Conservation (phyloP, 2,113 vertebrate species). For the Mormyrus lacerda region DNA sequence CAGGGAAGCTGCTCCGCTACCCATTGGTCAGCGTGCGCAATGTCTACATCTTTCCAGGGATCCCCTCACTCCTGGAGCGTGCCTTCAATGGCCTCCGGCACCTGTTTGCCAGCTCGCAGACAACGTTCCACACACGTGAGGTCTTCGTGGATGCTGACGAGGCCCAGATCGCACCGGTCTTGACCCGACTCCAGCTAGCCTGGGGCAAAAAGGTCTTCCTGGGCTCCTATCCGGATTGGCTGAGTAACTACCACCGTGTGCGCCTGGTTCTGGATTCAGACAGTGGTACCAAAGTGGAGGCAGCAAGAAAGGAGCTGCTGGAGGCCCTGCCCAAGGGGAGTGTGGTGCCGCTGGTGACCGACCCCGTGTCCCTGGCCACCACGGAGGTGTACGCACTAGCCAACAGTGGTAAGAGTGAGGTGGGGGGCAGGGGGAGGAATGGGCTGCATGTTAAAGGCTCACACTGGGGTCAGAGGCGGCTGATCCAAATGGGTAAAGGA, state of each 20-base stretch:
- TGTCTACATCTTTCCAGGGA: slow-evolving; percentile 86
- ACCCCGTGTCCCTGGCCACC: slow-evolving; percentile 62
- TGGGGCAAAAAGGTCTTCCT: slow-evolving; percentile 66
- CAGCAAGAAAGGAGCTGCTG: slow-evolving; percentile 61
- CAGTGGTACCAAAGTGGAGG: slow-evolving; percentile 65
- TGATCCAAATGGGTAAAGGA: not conserved
- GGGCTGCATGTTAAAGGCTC: not conserved
- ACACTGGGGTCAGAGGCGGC: not conserved
- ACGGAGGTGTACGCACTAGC: slow-evolving; percentile 74
- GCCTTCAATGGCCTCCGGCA: slow-evolving; percentile 70
- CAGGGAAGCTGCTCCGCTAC: slow-evolving; percentile 62
- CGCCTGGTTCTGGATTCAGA: slow-evolving; percentile 80
- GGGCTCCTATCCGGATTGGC: slow-evolving; percentile 92
- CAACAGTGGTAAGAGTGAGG: slow-evolving; percentile 62
- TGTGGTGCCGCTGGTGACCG: slow-evolving; percentile 61
- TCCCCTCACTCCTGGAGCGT: slow-evolving; percentile 74
- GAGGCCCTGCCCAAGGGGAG: slow-evolving; percentile 62
- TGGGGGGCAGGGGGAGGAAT: not conserved
- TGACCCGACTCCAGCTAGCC: slow-evolving; percentile 56
- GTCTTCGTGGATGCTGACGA: slow-evolving; percentile 74
- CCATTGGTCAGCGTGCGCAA: slow-evolving; percentile 86
- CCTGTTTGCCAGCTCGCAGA: slow-evolving; percentile 68
- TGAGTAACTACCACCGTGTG: slow-evolving; percentile 84
- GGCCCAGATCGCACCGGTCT: slow-evolving; percentile 56
- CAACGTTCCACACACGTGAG: slow-evolving; percentile 66